These are phyloP conservation scores for Forpus xanthops DNA, from an alignment of 2,797 vertebrate species.

Conservation along the genomic window DNA sequence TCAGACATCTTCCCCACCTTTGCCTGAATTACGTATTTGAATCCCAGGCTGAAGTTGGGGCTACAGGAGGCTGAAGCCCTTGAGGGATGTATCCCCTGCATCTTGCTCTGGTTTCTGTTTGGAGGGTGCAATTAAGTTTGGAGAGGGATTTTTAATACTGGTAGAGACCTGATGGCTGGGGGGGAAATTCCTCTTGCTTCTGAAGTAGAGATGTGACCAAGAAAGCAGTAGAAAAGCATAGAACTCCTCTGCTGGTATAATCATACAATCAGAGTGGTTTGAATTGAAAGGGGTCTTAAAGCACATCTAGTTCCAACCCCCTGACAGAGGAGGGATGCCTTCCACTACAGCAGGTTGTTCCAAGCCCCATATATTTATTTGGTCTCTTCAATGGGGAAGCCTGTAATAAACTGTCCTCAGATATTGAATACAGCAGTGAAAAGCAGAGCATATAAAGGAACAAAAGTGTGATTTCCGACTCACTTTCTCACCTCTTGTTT, in stretches of 20 bases:
- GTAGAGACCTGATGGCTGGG: neutral
- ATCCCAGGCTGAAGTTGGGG: neutral
- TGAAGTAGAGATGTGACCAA: neutral
- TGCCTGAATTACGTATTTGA: accelerated
- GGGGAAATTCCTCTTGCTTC: neutral
- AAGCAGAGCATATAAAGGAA: neutral
- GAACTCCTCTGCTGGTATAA: neutral
- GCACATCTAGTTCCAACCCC: neutral
- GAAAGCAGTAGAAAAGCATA: accelerated
- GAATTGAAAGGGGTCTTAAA: neutral
- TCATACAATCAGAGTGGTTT: neutral
- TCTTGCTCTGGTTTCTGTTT: neutral
- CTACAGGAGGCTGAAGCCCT: neutral
- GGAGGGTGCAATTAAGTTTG: accelerated
- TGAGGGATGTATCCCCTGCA: neutral
- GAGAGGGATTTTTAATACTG: neutral
- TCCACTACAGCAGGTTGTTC: neutral
- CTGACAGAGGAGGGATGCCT: neutral
- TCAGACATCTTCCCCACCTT: neutral
- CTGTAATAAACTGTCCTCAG: neutral
- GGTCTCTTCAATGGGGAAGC: neutral
- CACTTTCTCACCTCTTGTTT: neutral
- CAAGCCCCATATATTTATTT: neutral
- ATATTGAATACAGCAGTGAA: neutral
- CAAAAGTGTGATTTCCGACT: neutral